Conservation (phyloP, 2,113 vertebrate genomes). For the Salminus brasiliensis region DNA sequence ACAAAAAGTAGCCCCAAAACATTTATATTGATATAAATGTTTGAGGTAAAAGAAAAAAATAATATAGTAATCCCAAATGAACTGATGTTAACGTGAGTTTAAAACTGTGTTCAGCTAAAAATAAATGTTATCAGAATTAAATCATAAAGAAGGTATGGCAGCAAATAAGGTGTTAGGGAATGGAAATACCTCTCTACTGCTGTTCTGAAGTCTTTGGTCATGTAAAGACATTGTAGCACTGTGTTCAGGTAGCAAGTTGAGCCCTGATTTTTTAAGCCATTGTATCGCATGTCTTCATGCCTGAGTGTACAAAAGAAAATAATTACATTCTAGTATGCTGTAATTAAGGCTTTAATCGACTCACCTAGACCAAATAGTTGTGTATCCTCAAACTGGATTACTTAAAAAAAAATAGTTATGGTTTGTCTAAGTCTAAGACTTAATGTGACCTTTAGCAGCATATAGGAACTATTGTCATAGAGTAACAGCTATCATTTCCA, state of each 20-base stretch:
- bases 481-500: too few species aligned
- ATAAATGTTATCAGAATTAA: neutral
- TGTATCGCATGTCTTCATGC: neutral
- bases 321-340: neutral
- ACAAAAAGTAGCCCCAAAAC: neutral
- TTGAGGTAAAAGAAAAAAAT: neutral
- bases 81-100: too few species aligned
- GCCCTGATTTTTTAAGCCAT: constrained; percentile 38
- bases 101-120: too few species aligned
- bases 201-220: constrained; percentile 35
- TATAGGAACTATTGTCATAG: too few species aligned
- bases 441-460: too few species aligned
- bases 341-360: too few species aligned
- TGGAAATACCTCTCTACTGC: constrained; percentile 17
- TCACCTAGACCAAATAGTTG: too few species aligned
- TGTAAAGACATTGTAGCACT: constrained; percentile 41
- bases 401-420: too few species aligned
- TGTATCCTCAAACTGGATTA: too few species aligned
- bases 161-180: neutral
- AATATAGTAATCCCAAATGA: too few species aligned
- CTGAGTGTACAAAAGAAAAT: neutral
- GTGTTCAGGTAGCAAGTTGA: constrained; percentile 42
- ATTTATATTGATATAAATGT: neutral
- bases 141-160: neutral
- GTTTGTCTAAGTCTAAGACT: too few species aligned